Percentiles rank a stretch among this genome's conserved stretches.
phyloP scores from a whole-genome alignment of 1,140 invertebrate genomes.

The Philopotamus ludificatus region DNA sequence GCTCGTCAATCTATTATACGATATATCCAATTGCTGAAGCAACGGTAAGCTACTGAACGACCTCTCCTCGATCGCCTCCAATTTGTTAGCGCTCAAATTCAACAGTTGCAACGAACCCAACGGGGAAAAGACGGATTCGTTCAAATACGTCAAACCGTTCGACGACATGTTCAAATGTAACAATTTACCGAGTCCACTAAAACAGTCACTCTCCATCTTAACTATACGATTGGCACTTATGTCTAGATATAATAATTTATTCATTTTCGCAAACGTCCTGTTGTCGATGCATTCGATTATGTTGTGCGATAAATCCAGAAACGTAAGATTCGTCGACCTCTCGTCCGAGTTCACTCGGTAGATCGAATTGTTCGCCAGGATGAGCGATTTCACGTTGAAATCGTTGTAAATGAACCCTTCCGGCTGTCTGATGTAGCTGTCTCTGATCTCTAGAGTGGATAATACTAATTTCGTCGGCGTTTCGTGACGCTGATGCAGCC shows the following conservation, averaged over 20 bases:
- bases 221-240: constrained; percentile 50
- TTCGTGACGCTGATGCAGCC: constrained; percentile 39
- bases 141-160: constrained; percentile 59
- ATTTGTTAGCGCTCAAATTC: constrained; percentile 68
- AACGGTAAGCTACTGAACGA: constrained; percentile 65
- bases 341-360: constrained; percentile 45
- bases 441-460: constrained; percentile 25
- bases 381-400: constrained; percentile 47
- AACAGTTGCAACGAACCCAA: constrained; percentile 66
- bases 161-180: constrained; percentile 62
- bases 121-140: constrained; percentile 58
- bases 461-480: background rate
- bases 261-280: constrained; percentile 48
- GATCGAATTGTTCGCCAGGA: constrained; percentile 50
- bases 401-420: constrained; percentile 43
- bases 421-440: constrained; percentile 34
- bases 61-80: constrained; percentile 58
- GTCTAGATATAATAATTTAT: constrained; percentile 46
- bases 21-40: constrained; percentile 78
- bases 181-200: constrained; percentile 54
- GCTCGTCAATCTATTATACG: constrained; percentile 70
- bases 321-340: constrained; percentile 46
- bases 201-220: constrained; percentile 51
- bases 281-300: constrained; percentile 42
- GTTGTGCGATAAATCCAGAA: constrained; percentile 53